Evolutionary conservation across 2,797 vertebrate genomes (phyloP), one percentile per base, ranked within the genome.

Genomic region (Phaenicophaeus curvirostris): DNA sequence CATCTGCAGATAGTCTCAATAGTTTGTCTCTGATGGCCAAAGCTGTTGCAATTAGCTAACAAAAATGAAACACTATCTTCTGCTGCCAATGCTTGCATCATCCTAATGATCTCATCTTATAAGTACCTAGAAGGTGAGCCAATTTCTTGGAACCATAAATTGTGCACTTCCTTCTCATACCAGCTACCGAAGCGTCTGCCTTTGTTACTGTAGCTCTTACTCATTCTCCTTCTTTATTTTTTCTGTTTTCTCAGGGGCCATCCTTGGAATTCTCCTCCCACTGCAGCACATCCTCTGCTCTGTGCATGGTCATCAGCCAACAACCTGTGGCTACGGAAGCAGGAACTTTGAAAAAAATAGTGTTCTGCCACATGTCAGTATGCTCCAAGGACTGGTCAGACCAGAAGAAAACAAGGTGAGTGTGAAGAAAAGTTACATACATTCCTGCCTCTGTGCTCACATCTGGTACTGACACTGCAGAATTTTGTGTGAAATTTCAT

Each of bases 41-140:
- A 91, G 78, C 73, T 88, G 57, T 46, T 77, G 73, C 68, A 95
- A 94, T 94, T 90, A 97, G 93, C 93, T 95, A 96, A 86, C 21
- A 94, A 41, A 90, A 95, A 95, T 84, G 71, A 94, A 93, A 86
- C 44, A 86, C 85, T 87, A 80, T 63, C 61, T 89, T 88, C 63
- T 81, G 31, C 54, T 95, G 95, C 86, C 93, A 95, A 82, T 33
- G 72, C 59, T 96, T 95, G 78, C 95, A 82, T 94, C 95, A 95
- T 74, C 67, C 72, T 48, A 62, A 59, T 95, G 92, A 95, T 84
- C 57, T 94, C 84, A 94, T 95, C 79, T 89, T 93, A 86, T 51
- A 83, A 93, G 91, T 89, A 89, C 25, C 33, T 87, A 83, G 83
- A 84, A 94, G 62, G 59, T 90, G 73, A 95, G 61, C 42, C 54